Base-by-base conservation (phyloP, 2,797 vertebrate species). In the Anomalospiza imberbis region DNA sequence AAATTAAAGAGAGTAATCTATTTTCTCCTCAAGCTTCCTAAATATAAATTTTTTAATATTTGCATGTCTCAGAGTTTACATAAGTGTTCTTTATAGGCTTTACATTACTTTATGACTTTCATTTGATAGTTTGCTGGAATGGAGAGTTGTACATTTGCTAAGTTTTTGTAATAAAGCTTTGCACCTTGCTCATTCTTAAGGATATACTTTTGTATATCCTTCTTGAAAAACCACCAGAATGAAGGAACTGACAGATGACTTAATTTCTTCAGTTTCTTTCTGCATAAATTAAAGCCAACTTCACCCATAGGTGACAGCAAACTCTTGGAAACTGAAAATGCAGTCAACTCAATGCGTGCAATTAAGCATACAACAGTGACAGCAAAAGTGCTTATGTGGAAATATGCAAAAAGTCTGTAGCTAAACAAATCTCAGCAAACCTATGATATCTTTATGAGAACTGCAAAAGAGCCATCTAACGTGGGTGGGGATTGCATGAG, bases 251-350 rank as follows among this genome's bases (percentile, higher is more conserved):
- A 54, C 22, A 48, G 48, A 57, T 74, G 17, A 45, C 14, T 85
- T 42, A 11, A 32, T 80, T 89, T 57, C 18, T 85, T 50, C 6
- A 25, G 28, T 26, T 26, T 26, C 76, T 65, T 83, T 80, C 50
- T 91, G 25, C 17, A 54, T 53, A 89, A 89, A 82, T 77, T 47
- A 83, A 83, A 77, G 32, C 13, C 29, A 40, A 14, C 45, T 80
- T 91, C 66, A 85, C 72, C 57, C 25, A 47, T 53, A 92, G 75
- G 57, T 85, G 85, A 94, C 77, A 94, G 78, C 53, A 82, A 85
- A 75, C 65, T 91, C 70, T 58, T 88, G 38, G 45, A 89, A 93
- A 89, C 55, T 42, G 60, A 77, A 87, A 89, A 67, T 20, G 21
- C 53, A n/a, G 5, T 71, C 72, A 74, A 28, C 5, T 2, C 18